These are phyloP conservation scores for Halocaridina rubra DNA, from an alignment of 2,888 invertebrate genomes.

Conservation along the genomic window DNA sequence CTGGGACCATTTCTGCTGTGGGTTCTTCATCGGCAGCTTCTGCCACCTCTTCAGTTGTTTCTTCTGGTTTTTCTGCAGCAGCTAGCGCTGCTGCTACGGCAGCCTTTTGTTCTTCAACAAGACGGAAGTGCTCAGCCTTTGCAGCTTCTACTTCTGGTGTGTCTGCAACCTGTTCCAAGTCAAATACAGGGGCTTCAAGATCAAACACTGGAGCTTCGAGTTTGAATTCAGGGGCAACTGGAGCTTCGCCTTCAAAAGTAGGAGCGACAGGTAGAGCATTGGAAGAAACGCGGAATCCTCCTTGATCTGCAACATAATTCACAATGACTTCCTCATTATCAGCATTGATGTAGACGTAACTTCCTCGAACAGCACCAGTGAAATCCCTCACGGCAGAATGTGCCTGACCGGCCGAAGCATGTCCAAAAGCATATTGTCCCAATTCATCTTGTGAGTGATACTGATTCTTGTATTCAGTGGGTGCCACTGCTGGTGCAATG, in stretches of 20 bases:
- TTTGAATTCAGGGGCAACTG: constrained; percentile 16
- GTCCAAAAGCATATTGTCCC: constrained; percentile 60
- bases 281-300: constrained; percentile 43
- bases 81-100: constrained; percentile 33
- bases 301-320: constrained; percentile 40
- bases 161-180: constrained; percentile 9
- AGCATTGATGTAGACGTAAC: constrained; percentile 38
- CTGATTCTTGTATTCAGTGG: constrained; percentile 43
- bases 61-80: not conserved
- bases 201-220: constrained; percentile 35
- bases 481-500: not conserved
- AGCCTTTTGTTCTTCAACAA: constrained; percentile 35
- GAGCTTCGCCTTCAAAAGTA: constrained; percentile 47
- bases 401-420: constrained; percentile 44
- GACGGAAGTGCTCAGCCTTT: constrained; percentile 36
- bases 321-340: constrained; percentile 28
- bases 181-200: not conserved
- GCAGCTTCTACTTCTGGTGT: constrained; percentile 47
- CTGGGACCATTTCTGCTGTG: not conserved
- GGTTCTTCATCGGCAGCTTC: not conserved
- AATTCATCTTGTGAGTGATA: constrained; percentile 62
- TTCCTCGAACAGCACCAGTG: constrained; percentile 35
- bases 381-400: constrained; percentile 45
- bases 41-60: not conserved
- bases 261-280: constrained; percentile 57